Percentiles rank a stretch among this genome's conserved stretches.
Conservation (phyloP, 2,113 vertebrate genomes). For the Gasterosteus nipponicus region DNA sequence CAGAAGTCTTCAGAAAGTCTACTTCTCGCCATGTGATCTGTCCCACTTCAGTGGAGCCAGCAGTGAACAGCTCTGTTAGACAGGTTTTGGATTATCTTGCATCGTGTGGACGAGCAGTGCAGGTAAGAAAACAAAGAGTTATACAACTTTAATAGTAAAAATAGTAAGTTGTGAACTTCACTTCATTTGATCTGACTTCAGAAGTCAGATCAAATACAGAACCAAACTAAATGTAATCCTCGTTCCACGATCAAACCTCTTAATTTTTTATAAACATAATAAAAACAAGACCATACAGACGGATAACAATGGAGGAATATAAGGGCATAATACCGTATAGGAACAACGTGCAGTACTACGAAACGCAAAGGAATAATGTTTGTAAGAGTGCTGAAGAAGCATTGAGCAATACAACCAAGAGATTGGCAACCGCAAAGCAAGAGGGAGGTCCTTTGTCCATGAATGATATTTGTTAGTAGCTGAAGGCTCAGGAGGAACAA, state of each 20-base stretch:
- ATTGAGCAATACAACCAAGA: background rate
- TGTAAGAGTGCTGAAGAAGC: no score
- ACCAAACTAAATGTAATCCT: background rate
- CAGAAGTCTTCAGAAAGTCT: slow-evolving; percentile 50
- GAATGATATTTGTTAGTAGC: background rate
- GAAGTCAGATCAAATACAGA: background rate
- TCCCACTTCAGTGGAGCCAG: slow-evolving; percentile 4
- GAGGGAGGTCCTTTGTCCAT: background rate
- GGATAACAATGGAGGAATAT: background rate
- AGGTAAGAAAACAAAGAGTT: slow-evolving; percentile 36
- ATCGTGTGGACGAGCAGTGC: background rate
- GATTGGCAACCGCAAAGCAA: background rate
- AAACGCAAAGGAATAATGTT: background rate
- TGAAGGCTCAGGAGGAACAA: slow-evolving; percentile 1
- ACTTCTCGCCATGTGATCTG: slow-evolving; percentile 35
- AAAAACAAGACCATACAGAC: background rate
- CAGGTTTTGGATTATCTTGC: background rate
- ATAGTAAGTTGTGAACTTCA: background rate
- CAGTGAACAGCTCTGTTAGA: background rate
- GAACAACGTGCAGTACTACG: background rate
- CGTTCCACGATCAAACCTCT: background rate
- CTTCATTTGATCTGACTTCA: no score
- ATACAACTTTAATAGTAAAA: background rate
- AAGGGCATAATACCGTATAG: background rate
- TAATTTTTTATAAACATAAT: background rate